A percentile compares a stretch with the other conserved stretches of the same genome.
Conservation (phyloP, 2,888 invertebrate species). For the Neoaliturus tenellus region DNA sequence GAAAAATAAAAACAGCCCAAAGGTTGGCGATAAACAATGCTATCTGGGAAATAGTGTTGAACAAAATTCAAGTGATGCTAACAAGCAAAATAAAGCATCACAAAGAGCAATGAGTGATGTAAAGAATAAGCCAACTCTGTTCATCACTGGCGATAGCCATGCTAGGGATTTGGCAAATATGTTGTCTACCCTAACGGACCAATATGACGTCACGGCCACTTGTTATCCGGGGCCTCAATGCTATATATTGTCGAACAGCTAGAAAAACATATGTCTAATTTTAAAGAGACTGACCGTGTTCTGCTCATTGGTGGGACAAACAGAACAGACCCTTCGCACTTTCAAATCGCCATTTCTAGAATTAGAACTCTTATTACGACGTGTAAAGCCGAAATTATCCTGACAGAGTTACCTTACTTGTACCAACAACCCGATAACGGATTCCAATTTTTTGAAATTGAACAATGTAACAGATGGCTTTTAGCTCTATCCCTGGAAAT, state of each 20-base stretch:
- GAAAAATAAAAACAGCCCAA: no score
- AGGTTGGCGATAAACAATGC: no score
- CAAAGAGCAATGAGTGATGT: no score
- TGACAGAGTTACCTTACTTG: not conserved
- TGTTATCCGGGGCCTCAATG: not conserved
- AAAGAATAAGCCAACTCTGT: no score
- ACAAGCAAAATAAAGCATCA: no score
- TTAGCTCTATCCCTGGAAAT: not conserved
- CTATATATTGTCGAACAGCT: not conserved
- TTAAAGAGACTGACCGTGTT: not conserved
- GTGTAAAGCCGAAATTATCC: not conserved
- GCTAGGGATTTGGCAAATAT: not conserved
- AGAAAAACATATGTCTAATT: not conserved
- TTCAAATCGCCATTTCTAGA: not conserved
- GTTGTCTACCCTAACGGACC: not conserved
- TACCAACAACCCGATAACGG: slow-evolving; percentile 8
- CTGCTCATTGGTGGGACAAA: slow-evolving; percentile 3
- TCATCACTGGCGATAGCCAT: no score
- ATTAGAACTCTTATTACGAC: not conserved
- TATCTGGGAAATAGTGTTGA: no score
- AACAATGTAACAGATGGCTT: not conserved
- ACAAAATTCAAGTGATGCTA: no score
- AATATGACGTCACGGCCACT: not conserved
- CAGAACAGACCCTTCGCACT: not conserved
- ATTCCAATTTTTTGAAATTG: slow-evolving; percentile 6